Base-by-base conservation (phyloP, 2,888 invertebrate species). In the Cremastinae sp. region DNA sequence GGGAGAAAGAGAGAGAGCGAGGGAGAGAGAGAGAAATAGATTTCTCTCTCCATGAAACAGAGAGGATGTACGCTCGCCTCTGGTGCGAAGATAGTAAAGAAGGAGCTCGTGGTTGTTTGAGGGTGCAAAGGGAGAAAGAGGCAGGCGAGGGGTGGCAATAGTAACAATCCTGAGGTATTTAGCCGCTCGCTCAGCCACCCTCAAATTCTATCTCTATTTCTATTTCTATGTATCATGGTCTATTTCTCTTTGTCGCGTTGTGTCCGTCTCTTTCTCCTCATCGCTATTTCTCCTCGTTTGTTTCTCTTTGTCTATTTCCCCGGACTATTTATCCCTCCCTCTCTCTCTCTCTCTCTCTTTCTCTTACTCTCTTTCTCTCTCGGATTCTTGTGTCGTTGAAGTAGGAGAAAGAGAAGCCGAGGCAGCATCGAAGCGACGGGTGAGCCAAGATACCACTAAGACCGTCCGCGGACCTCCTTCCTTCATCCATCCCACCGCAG, bases 161-260 rank as follows among this genome's bases (percentile, higher is more conserved):
- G 89, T 90, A 89, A 90, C 89, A 89, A 89, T 89, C 88, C 88
- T 86, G 89, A 89, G 89, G 89, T 89, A 90, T 89, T 89, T 89
- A 90, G 89, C 88, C 85, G 85, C 83, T 84, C 84, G 81, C 83
- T 82, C 82, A 80, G 47, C 62, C 79, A 59, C 53, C 75, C 71
- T 39, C 51, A 56, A 69, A 56, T 64, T 35, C 45, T 58, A 22
- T 18, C 10, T 35, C 43, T 8, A 35, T 51, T 39, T 39, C 39
- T 9, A 43, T 64, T 16, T n/a, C 10, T 56, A 43, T 9, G 20
- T 53, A 39, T 41, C 28, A 3, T 5, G 2, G 28, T 28, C 28
- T 28, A 5, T 28, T 28, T 28, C 28, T 2, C 28, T 28, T 28
- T 28, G 28, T 28, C 28, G 64, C 59, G 61, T 41, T 56, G 41